A percentile compares a stretch with the other conserved stretches of the same genome.
Evolutionary conservation across 2,888 invertebrate species (phyloP).

Genomic region (Stegophylla sp.): DNA sequence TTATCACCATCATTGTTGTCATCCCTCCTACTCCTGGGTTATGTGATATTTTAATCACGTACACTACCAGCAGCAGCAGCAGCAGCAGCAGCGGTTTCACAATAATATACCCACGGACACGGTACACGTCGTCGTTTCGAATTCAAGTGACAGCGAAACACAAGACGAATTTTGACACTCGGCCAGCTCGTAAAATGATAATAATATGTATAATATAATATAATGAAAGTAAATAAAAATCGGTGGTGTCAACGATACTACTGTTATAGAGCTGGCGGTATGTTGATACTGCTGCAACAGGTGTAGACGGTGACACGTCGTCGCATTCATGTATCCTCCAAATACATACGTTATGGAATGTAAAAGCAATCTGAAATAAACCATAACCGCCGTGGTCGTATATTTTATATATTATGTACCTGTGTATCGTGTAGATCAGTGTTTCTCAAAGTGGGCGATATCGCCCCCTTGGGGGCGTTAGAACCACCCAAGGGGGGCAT

Average conservation of each 20-base stretch:
- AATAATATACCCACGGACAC: conserved; percentile 39
- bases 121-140: conserved; percentile 30
- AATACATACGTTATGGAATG: background rate
- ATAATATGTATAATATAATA: background rate
- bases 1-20: conserved; percentile 52
- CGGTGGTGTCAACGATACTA: conserved; percentile 7
- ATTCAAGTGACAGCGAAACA: conserved; percentile 38
- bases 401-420: too few species aligned
- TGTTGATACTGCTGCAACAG: too few species aligned
- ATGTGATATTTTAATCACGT: conserved; percentile 45
- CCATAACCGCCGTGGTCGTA: too few species aligned
- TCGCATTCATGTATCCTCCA: too few species aligned
- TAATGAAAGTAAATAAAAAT: conserved; percentile 31
- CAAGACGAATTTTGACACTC: conserved; percentile 40
- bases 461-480: too few species aligned
- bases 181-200: conserved; percentile 17
- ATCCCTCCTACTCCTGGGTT: conserved; percentile 11
- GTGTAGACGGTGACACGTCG: background rate
- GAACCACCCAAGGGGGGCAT: too few species aligned
- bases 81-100: too few species aligned
- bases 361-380: background rate
- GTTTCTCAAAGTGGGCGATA: too few species aligned
- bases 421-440: too few species aligned
- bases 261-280: too few species aligned
- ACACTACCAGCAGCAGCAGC: too few species aligned